Base-by-base conservation (phyloP, 1,140 invertebrate species). In the Zelostemma sp. region DNA sequence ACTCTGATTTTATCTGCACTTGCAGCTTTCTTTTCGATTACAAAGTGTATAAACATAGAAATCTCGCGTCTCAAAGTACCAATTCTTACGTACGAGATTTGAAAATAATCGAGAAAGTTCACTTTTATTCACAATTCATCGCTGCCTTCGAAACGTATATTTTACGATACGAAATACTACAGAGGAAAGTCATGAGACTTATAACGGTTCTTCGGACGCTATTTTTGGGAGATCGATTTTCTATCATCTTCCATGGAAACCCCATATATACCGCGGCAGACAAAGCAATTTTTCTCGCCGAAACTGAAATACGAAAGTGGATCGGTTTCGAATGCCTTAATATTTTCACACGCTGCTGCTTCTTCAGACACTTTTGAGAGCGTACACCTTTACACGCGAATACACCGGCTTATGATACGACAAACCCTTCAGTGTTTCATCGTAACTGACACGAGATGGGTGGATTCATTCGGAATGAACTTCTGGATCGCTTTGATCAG, bases 401-500 rank as follows among this genome's bases (percentile, higher is more conserved):
- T 41, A 59, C 46, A 43, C 53, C 33, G 19, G 55, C 68, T 60
- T 61, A 46, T 59, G 21, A 18, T 19, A 50, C 35, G 35, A 25
- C 12, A 41, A 66, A 73, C 41, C 70, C 56, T 65, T 49, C 55
- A 63, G 15, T 55, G 54, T 59, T 58, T 68, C 72, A 58, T 45
- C 61, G 69, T 63, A 56, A 62, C 38, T 68, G 59, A 55, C 45
- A 53, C 56, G 61, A 31, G 66, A 64, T 48, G 41, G 49, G 63
- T 72, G 66, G 57, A 77, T 58, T 74, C 76, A 60, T 19, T 56
- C 58, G 73, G 73, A 78, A 78, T 77, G 64, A 79, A 77, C 77
- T 74, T 69, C 56, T 50, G 61, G 40, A 61, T 58, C 68, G 68
- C 75, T 79, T 78, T 79, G 77, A 78, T 78, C 71, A 61, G 28